Evolutionary conservation across 2,113 vertebrate genomes (phyloP).

Genomic region (Circaetus cinerascens): DNA sequence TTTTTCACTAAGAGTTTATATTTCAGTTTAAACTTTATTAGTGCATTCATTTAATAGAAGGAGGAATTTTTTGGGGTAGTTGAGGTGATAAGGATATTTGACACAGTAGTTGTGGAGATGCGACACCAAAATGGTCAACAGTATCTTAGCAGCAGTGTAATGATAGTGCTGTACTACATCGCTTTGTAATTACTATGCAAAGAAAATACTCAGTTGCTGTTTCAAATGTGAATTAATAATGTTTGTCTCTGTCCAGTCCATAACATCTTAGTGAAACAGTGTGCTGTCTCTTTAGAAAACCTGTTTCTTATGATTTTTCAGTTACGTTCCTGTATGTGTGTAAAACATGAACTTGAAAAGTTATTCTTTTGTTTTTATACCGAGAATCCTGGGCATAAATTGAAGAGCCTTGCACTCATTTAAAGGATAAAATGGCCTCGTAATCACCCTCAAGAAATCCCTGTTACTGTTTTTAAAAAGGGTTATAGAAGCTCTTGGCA

Average conservation of each 20-base stretch:
- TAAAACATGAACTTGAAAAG: slow-evolving; percentile 1
- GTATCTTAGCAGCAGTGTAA: not conserved
- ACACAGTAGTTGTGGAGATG: not conserved
- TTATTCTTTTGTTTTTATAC: slow-evolving; percentile 41
- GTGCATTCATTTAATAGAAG: not conserved
- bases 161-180: not conserved
- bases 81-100: not conserved
- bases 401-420: slow-evolving; percentile 50
- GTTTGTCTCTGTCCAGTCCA: not conserved
- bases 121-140: not conserved
- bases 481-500: slow-evolving; percentile 84
- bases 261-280: not conserved
- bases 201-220: not conserved
- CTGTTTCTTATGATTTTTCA: not conserved
- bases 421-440: slow-evolving; percentile 52
- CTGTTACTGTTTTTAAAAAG: slow-evolving; percentile 69
- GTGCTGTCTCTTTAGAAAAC: not conserved
- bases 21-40: slow-evolving; percentile 31
- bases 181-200: not conserved
- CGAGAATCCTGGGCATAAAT: slow-evolving; percentile 6
- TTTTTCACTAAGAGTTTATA: slow-evolving; percentile 4
- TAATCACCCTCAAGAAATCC: slow-evolving; percentile 61
- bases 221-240: not conserved
- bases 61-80: not conserved
- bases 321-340: not conserved